Evolutionary conservation across 2,113 vertebrate species (phyloP), one percentile per base, ranked within the genome.

Genomic region (Marcusenius ussheri): DNA sequence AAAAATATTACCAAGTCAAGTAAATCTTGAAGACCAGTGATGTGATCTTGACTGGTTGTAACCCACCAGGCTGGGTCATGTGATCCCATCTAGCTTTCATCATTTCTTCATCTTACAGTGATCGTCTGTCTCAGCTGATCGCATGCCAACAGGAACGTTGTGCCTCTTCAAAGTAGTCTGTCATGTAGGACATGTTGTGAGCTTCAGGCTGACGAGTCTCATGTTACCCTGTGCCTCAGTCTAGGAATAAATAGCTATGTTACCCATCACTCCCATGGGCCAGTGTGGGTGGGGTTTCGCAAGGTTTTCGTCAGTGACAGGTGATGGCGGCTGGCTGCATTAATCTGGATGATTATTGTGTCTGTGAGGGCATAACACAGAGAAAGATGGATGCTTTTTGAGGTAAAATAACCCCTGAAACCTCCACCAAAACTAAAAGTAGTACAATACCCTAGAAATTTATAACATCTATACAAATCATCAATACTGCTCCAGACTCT

Each of bases 271-370:
- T 39, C 15, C 74, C 15, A 42, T 80, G 74, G 74, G 74, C 35
- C 35, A 19, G 74, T 39, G 74, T 80, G 74, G 35, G 35, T 39
- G 74, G 74, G 35, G 74, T 80, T 39, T 42, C 1, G 15, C 74
- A 42, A 42, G 74, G 74, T 80, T 80, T 35, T 80, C 35, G 35
- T 80, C 13, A 17, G 39, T 80, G 74, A 80, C 74, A 80, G 74
- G 74, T 80, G 74, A 80, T 80, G 35, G 1, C 35, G 17, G 35
- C 74, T 80, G 31, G 17, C 74, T 80, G 74, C 74, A 80, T 80
- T 80, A 42, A 80, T 80, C 17, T 80, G 35, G 74, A 80, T 80
- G 74, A 80, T 80, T 80, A 80, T 80, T 42, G 74, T 80, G n/a
- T 70, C 62, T 70, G 13, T 80, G 74, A 80, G 35, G 31, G 74